Conservation (phyloP, 2,797 vertebrate species). For the Lepilemur septentrionalis region DNA sequence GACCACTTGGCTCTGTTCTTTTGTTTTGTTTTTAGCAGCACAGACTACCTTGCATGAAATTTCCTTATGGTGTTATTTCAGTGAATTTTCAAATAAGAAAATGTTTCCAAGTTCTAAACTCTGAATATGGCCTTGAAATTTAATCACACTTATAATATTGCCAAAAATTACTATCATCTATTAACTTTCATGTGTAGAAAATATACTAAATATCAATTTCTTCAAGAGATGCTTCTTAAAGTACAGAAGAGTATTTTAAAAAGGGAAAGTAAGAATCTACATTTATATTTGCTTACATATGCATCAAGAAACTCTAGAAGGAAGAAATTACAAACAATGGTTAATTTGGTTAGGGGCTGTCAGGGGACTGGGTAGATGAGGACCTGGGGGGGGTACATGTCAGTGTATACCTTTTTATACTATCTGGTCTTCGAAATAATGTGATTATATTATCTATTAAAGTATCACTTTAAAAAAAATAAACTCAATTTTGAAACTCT, state of each 20-base stretch:
- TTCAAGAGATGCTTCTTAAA: slow-evolving; percentile 25
- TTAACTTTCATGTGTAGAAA: slow-evolving; percentile 12
- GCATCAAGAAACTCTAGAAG: neutral
- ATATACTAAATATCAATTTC: neutral
- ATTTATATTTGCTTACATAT: neutral
- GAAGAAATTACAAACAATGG: neutral
- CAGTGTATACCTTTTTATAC: neutral
- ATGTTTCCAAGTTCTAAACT: neutral
- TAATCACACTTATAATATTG: neutral
- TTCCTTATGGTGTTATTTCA: neutral
- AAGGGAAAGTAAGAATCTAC: neutral
- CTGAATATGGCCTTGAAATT: neutral
- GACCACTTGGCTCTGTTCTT: neutral
- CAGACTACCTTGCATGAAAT: neutral
- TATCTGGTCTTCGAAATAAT: slow-evolving; percentile 12
- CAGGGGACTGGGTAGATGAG: neutral
- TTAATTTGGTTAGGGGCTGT: neutral
- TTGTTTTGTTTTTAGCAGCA: neutral
- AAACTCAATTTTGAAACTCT: neutral
- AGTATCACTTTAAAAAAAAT: slow-evolving; percentile 15
- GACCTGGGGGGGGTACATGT: neutral
- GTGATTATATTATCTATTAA: neutral
- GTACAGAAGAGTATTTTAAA: neutral
- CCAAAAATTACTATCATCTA: neutral
- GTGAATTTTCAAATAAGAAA: slow-evolving; percentile 11